Percentiles rank a stretch among this genome's conserved stretches.
Evolutionary conservation across 1,140 invertebrate genomes (phyloP).

Genomic region (Drepana arcuata): DNA sequence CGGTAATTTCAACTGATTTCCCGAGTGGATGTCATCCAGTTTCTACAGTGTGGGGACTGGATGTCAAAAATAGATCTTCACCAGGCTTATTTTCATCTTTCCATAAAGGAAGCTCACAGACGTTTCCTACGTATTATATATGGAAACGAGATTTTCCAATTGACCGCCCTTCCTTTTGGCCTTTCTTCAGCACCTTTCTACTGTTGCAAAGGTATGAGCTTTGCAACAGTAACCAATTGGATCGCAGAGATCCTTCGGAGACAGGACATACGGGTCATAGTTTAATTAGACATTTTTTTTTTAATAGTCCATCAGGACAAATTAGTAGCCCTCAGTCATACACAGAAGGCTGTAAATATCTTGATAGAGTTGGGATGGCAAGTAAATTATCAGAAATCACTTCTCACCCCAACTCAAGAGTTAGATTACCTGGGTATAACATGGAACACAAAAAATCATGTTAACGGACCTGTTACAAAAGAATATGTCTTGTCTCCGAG

Average conservation of each 20-base stretch:
- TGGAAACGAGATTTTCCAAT: constrained; percentile 10
- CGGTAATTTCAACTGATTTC: no score
- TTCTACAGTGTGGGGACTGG: constrained; percentile 18
- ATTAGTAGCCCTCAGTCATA: neutral
- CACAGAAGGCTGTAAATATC: constrained; percentile 3
- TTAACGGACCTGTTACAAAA: constrained; percentile 6
- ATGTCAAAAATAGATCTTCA: constrained; percentile 20
- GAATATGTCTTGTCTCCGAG: constrained; percentile 13
- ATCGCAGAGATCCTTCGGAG: constrained; percentile 25
- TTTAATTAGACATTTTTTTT: constrained; percentile 28
- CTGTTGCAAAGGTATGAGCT: no score
- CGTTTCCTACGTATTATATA: constrained; percentile 17
- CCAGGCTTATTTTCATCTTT: constrained; percentile 50
- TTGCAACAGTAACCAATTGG: constrained; percentile 31
- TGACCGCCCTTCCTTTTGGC: constrained; percentile 17
- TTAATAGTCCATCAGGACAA: constrained; percentile 11
- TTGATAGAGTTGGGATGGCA: constrained; percentile 24
- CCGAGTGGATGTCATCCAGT: no score
- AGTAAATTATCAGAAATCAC: constrained; percentile 30
- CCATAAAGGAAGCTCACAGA: constrained; percentile 12
- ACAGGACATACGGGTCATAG: constrained; percentile 21
- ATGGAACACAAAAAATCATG: constrained; percentile 22
- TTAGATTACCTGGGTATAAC: constrained; percentile 34
- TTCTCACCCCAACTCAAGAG: constrained; percentile 23
- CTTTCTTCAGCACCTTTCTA: constrained; percentile 20